Percentiles rank a stretch among this genome's conserved stretches.
phyloP scores from a whole-genome alignment of 2,888 invertebrate genomes.

The Periphyllus acericola region DNA sequence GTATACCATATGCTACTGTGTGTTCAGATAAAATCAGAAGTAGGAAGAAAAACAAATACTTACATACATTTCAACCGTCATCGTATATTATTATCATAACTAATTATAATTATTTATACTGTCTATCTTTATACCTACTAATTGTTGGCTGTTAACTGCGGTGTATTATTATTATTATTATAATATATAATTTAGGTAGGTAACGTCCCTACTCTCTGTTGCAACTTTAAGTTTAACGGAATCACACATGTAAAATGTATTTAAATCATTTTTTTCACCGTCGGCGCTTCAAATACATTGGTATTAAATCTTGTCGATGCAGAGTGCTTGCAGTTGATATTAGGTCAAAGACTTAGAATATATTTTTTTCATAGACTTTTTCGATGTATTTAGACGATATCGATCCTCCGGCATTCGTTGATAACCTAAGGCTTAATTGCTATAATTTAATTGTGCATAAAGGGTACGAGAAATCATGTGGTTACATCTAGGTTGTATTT shows the following conservation, averaged over 20 bases:
- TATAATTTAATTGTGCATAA: not conserved
- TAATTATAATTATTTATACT: not conserved
- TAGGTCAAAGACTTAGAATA: constrained; percentile 4
- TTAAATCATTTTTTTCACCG: not conserved
- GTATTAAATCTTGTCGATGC: not conserved
- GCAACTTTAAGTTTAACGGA: not conserved
- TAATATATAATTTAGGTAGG: no score
- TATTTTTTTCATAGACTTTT: not conserved
- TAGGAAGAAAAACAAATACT: not conserved
- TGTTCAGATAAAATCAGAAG: not conserved
- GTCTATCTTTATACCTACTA: not conserved
- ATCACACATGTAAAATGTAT: not conserved
- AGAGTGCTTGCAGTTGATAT: not conserved
- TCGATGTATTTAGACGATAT: no score
- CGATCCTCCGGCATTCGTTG: not conserved
- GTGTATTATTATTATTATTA: not conserved
- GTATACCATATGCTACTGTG: not conserved
- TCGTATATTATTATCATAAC: not conserved
- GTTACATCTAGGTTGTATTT: not conserved
- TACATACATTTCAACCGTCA: not conserved
- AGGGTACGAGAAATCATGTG: not conserved
- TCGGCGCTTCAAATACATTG: not conserved
- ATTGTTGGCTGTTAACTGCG: not conserved
- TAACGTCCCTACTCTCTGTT: not conserved
- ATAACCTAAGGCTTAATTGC: not conserved